Evolutionary conservation across 2,888 invertebrate genomes (phyloP).

Genomic region (Eristalis pertinax): DNA sequence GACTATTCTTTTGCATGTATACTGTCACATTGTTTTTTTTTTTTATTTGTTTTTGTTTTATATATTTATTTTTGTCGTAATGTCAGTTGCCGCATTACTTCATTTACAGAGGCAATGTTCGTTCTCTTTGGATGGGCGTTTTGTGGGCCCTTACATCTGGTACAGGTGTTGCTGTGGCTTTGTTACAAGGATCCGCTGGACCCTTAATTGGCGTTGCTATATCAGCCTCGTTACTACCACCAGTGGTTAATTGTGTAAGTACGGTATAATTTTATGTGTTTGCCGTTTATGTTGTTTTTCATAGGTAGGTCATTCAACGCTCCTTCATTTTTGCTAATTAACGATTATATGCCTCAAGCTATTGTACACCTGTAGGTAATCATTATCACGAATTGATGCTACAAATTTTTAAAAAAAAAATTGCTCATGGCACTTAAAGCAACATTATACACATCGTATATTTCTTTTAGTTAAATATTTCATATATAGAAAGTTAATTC

Average conservation of each 20-base stretch:
- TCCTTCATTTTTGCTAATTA: background rate
- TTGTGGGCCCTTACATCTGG: constrained; percentile 89
- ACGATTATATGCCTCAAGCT: background rate
- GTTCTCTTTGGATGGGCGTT: constrained; percentile 89
- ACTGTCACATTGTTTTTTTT: background rate
- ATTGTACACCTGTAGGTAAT: background rate
- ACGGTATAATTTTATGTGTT: constrained; percentile 3
- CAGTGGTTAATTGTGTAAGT: constrained; percentile 92
- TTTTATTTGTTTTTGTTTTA: constrained; percentile 44
- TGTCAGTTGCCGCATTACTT: constrained; percentile 36
- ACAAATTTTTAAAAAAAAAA: background rate
- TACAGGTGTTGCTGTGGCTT: constrained; percentile 91
- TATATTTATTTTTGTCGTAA: constrained; percentile 2
- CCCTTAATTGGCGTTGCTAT: constrained; percentile 95
- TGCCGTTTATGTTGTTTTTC: background rate
- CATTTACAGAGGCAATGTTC: constrained; percentile 85
- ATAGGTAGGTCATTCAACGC: background rate
- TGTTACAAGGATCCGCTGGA: constrained; percentile 91
- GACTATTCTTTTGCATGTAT: background rate
- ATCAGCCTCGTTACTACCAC: constrained; percentile 92
- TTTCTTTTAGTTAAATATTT: too few species aligned
- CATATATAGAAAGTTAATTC: too few species aligned
- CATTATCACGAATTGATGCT: background rate
- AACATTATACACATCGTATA: too few species aligned
- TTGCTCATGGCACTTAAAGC: too few species aligned